Evolutionary conservation across 2,797 vertebrate species (phyloP).

Genomic region (Enteromius paludinosus): DNA sequence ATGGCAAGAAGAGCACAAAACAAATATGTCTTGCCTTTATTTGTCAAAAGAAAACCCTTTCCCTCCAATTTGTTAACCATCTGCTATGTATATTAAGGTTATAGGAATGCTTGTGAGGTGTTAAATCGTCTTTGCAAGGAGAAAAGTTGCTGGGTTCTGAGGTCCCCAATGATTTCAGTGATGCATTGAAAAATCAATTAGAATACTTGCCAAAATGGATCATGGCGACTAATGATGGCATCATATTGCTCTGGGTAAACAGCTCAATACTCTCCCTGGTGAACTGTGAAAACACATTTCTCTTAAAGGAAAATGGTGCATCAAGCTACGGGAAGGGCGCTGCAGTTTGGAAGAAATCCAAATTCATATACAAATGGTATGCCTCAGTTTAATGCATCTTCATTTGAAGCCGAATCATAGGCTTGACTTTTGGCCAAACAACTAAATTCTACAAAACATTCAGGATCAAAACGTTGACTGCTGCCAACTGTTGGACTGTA

Average conservation of each 20-base stretch:
- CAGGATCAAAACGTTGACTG: slow-evolving; percentile 11
- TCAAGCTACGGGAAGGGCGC: slow-evolving; percentile 28
- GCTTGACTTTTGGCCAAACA: slow-evolving; percentile 30
- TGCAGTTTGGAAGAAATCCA: slow-evolving; percentile 36
- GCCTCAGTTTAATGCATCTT: slow-evolving; percentile 44
- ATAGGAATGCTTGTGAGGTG: slow-evolving; percentile 13
- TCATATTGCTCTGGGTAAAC: slow-evolving; percentile 56
- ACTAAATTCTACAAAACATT: slow-evolving; percentile 12
- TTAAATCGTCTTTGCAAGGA: slow-evolving; percentile 43
- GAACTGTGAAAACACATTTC: slow-evolving; percentile 49
- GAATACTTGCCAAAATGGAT: slow-evolving; percentile 60
- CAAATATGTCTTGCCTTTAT: slow-evolving; percentile 9
- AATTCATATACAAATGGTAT: slow-evolving; percentile 34
- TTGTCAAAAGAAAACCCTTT: neutral
- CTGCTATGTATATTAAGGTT: slow-evolving; percentile 14
- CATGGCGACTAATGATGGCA: slow-evolving; percentile 59
- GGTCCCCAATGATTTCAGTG: slow-evolving; percentile 50
- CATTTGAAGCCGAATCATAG: slow-evolving; percentile 34
- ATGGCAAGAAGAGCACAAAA: slow-evolving; percentile 2
- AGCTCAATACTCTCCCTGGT: slow-evolving; percentile 53
- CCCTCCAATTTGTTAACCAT: slow-evolving; percentile 22
- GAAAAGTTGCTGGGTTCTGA: slow-evolving; percentile 47
- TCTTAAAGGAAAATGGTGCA: slow-evolving; percentile 37
- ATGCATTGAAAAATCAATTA: slow-evolving; percentile 61
- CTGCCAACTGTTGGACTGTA: slow-evolving; percentile 25